Evolutionary conservation across 2,113 vertebrate species (phyloP).

Genomic region (Podarcis muralis): DNA sequence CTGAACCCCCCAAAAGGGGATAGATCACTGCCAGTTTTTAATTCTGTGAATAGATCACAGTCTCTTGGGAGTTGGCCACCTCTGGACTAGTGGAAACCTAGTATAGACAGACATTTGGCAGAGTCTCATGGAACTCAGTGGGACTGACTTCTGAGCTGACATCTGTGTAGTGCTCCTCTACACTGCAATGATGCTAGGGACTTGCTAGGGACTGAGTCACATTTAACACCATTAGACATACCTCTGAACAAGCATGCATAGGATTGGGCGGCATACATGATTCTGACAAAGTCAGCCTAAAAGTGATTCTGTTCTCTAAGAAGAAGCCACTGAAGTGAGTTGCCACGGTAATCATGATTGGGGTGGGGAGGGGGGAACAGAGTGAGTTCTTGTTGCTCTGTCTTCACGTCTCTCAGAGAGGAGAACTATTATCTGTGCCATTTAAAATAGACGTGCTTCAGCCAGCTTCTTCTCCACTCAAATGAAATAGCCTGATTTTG

Average conservation of each 20-base stretch:
- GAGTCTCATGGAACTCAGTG: not conserved
- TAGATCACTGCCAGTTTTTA: too few species aligned
- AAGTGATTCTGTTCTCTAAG: not conserved
- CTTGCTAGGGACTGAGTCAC: not conserved
- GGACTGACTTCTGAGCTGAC: not conserved
- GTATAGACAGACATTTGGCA: too few species aligned
- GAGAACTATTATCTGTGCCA: not conserved
- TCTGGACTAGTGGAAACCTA: too few species aligned
- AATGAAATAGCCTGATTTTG: not conserved
- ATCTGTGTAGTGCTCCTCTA: not conserved
- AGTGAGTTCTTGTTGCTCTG: not conserved
- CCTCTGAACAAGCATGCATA: not conserved
- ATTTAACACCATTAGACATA: not conserved
- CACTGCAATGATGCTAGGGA: not conserved
- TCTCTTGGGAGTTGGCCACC: too few species aligned
- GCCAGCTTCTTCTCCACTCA: not conserved
- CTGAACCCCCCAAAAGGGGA: too few species aligned
- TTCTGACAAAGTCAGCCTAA: not conserved
- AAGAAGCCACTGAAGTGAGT: not conserved
- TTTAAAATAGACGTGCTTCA: not conserved
- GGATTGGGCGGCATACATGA: too few species aligned
- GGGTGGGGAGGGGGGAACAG: not conserved
- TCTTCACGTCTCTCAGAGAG: not conserved
- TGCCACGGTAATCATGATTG: too few species aligned
- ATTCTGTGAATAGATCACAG: too few species aligned